Evolutionary conservation across 37 sponge, comb jelly and placozoan species (phyloP).

Genomic region (Mnemiopsis leidyi): DNA sequence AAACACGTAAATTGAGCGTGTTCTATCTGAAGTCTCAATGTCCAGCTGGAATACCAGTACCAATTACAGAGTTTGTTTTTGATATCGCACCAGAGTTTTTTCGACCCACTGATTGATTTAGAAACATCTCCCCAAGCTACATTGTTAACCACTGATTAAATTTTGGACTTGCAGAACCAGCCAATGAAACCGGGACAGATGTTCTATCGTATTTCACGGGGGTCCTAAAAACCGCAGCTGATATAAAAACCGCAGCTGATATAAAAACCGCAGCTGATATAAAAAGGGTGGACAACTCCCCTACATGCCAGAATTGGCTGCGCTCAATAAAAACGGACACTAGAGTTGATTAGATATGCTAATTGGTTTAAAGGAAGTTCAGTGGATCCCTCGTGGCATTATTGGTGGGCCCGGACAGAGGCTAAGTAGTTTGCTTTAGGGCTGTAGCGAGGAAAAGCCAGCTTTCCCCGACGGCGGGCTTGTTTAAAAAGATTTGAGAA

Average conservation of each 20-base stretch:
- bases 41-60: too few species aligned
- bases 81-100: too few species aligned
- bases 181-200: not conserved
- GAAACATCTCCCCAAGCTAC: not conserved
- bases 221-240: not conserved
- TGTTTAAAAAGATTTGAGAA: not conserved
- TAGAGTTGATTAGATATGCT: not conserved
- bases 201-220: not conserved
- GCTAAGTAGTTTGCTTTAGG: not conserved
- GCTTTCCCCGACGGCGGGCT: not conserved
- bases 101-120: not conserved
- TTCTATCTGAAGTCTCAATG: too few species aligned
- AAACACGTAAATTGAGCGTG: too few species aligned
- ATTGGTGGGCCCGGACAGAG: too few species aligned
- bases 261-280: not conserved
- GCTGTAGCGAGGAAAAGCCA: too few species aligned
- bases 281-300: not conserved
- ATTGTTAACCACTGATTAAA: not conserved
- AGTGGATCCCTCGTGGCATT: not conserved
- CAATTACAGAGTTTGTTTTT: too few species aligned
- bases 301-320: not conserved
- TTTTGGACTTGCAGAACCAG: not conserved
- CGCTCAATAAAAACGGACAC: too few species aligned
- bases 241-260: not conserved
- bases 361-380: not conserved